Percentiles rank a stretch among this genome's conserved stretches.
Evolutionary conservation across 2,797 vertebrate species (phyloP).

Genomic region (Euthynnus affinis): DNA sequence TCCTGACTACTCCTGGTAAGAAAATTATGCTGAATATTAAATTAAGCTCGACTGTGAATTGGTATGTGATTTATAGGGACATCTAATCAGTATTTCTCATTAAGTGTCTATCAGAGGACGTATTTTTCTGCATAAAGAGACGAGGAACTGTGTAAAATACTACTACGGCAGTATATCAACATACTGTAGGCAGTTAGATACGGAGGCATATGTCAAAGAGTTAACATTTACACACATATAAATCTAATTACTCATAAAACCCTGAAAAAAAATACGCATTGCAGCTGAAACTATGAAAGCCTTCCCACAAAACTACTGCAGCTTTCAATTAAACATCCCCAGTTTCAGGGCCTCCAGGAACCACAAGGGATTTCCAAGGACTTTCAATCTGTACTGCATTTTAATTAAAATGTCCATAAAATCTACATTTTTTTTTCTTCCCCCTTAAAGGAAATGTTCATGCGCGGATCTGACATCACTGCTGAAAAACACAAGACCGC

Average conservation of each 20-base stretch:
- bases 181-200: conserved; percentile 23
- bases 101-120: neutral
- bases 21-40: conserved; percentile 44
- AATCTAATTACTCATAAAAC: conserved; percentile 59
- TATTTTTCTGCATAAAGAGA: conserved; percentile 7
- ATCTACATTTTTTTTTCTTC: conserved; percentile 54
- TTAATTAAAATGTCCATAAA: conserved; percentile 76
- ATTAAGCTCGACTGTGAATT: conserved; percentile 18
- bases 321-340: conserved; percentile 71
- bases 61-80: neutral
- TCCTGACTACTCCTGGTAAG: neutral
- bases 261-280: neutral
- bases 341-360: conserved; percentile 57
- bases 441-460: conserved; percentile 53
- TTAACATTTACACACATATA: conserved; percentile 53
- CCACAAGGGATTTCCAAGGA: conserved; percentile 62
- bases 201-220: conserved; percentile 23
- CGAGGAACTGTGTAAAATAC: conserved; percentile 15
- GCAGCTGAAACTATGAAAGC: conserved; percentile 62
- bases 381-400: conserved; percentile 52
- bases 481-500: neutral
- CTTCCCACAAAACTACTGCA: conserved; percentile 62
- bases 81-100: conserved; percentile 17
- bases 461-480: conserved; percentile 17
- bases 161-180: conserved; percentile 16